Conservation (phyloP, 2,797 vertebrate species). For the Fringilla coelebs region DNA sequence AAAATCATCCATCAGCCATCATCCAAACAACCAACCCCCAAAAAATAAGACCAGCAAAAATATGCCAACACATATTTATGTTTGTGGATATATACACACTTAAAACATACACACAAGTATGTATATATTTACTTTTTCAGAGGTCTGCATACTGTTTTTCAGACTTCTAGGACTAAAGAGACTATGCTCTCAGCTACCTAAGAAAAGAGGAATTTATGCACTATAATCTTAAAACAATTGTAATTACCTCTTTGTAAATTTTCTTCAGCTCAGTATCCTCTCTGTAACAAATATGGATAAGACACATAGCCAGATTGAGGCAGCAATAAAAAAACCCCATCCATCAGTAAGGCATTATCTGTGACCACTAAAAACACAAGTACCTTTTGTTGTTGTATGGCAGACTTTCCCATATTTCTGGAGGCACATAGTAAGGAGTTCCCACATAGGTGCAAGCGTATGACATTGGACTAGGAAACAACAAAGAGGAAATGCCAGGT, state of each 20-base stretch:
- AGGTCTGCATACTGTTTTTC: not conserved
- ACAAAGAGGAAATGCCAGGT: not conserved
- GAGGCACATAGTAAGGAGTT: conserved; percentile 94
- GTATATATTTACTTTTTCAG: not conserved
- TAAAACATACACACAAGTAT: not conserved
- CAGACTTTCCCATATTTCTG: conserved; percentile 93
- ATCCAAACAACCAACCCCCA: not conserved
- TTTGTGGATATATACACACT: not conserved
- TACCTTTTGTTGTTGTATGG: conserved; percentile 98
- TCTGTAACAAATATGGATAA: not conserved
- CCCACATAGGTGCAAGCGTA: conserved; percentile 88
- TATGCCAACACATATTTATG: not conserved
- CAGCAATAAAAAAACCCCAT: not conserved
- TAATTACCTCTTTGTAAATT: not conserved
- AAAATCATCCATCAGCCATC: not conserved
- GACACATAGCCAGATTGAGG: not conserved
- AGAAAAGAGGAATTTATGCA: not conserved
- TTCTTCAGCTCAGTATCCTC: not conserved
- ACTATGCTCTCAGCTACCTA: not conserved
- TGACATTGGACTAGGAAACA: conserved; percentile 78
- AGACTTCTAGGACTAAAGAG: not conserved
- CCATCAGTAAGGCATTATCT: not conserved
- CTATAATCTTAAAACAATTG: not conserved
- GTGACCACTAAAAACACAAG: not conserved
- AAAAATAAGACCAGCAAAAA: not conserved